Base-by-base conservation (phyloP, 2,797 vertebrate genomes). In the Siniperca undulata region DNA sequence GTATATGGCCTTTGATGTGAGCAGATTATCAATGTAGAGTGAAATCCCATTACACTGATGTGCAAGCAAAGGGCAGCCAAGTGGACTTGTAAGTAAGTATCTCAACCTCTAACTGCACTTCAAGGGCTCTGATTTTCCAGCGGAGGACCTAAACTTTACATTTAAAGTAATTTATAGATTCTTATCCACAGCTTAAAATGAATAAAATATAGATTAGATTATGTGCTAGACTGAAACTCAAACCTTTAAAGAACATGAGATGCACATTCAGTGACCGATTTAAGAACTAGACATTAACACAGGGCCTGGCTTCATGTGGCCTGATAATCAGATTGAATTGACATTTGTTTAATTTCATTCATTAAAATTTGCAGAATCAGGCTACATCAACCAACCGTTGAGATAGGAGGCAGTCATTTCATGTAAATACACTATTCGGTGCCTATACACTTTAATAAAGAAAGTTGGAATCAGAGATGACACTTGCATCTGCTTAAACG, bases 11-110 rank as follows among this genome's bases (percentile, higher is more conserved):
- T 74, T 62, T 82, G 76, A 80, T 60, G 61, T 44, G 46, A 60
- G 64, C 12, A 65, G 78, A 77, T 55, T 69, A 86, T 88, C 64
- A 65, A 42, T 83, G 50, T 55, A 44, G 34, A 74, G 66, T 77
- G 58, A 84, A 88, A 90, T 85, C 78, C 13, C 4, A 82, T 91
- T 86, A 83, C 42, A 68, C 34, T 61, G 42, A 86, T 61, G 70
- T 66, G 55, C 59, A 78, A 66, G 79, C 56, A 78, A 64, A 86
- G 78, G 78, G 72, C 77, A 83, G 80, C 61, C 78, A 84, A 85
- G 67, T 46, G 7, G 13, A 84, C 65, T 50, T 66, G 40, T 42
- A 42, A 44, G 34, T 66, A 75, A 78, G 68, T 17, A 64, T 73
- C 44, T 77, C 56, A 62, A 38, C 53, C 34, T 80, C 50, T 62